Conservation (phyloP, 35 echinoderm and acorn worm genomes). For the Diadema setosum region DNA sequence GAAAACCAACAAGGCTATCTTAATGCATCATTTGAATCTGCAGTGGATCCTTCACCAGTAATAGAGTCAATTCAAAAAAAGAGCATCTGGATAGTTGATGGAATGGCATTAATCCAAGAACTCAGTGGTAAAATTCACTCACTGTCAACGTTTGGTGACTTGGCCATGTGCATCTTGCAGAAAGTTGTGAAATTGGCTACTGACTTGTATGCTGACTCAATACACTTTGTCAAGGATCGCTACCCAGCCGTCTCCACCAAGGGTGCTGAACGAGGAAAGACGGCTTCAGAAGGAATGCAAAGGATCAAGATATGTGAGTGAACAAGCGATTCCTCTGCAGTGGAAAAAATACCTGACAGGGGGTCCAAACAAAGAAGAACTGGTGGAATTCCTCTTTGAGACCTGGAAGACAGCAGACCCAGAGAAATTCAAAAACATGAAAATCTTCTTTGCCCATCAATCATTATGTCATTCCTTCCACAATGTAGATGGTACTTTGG, state of each 20-base stretch:
- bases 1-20: too few relatives aligned
- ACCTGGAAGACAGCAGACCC: slow-evolving; percentile 2
- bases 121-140: too few relatives aligned
- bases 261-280: background rate
- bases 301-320: background rate
- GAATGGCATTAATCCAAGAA: too few relatives aligned
- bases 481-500: background rate
- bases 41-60: too few relatives aligned
- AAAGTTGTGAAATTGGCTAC: too few relatives aligned
- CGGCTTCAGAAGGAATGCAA: background rate
- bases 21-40: too few relatives aligned
- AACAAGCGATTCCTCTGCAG: background rate
- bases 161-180: too few relatives aligned
- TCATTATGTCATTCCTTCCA: slow-evolving; percentile 35
- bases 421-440: slow-evolving; percentile 10
- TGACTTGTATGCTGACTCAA: background rate
- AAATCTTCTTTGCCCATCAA: slow-evolving; percentile 14
- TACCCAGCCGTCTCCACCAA: background rate
- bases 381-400: slow-evolving; percentile 43
- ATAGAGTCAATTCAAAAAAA: too few relatives aligned
- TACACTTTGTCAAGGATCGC: background rate
- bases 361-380: slow-evolving; percentile 16
- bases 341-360: background rate
- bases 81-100: too few relatives aligned
- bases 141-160: too few relatives aligned